These are phyloP conservation scores for Coccyzus lansbergi DNA, from an alignment of 2,797 vertebrate species.

Conservation along the genomic window DNA sequence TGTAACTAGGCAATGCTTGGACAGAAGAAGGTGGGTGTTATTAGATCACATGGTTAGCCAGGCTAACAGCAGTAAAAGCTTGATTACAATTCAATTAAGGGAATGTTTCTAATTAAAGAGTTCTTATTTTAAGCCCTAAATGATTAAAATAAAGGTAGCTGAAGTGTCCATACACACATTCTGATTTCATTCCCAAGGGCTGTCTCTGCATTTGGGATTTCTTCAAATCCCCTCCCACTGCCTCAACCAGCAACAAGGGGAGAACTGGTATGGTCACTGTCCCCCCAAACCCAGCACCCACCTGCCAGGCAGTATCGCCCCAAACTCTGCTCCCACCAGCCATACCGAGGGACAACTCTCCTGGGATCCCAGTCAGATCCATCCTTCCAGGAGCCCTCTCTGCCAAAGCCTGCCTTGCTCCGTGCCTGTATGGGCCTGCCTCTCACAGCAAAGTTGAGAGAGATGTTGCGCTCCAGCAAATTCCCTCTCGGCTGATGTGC, in stretches of 20 bases:
- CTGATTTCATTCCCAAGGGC: background rate
- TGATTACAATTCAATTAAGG: slow-evolving; percentile 69
- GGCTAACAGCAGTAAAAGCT: slow-evolving; percentile 43
- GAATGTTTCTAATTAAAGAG: slow-evolving; percentile 61
- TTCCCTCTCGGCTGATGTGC: background rate
- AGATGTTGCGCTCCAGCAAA: background rate
- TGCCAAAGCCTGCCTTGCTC: background rate
- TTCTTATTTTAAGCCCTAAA: slow-evolving; percentile 64
- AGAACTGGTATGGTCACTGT: background rate
- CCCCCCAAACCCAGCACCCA: background rate
- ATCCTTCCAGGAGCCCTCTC: background rate
- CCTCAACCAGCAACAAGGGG: background rate
- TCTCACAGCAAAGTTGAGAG: background rate
- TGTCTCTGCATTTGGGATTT: background rate
- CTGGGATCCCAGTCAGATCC: background rate
- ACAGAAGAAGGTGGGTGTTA: slow-evolving; percentile 49
- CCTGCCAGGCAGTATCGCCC: background rate
- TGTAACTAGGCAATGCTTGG: slow-evolving; percentile 35
- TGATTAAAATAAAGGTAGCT: slow-evolving; percentile 66
- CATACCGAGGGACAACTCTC: background rate
- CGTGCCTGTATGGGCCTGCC: background rate
- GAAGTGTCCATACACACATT: slow-evolving; percentile 14
- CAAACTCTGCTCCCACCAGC: background rate
- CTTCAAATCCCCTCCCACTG: background rate
- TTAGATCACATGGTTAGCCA: slow-evolving; percentile 29